Evolutionary conservation across 35 echinoderm and acorn worm genomes (phyloP), one percentile per base, ranked within the genome.

Genomic region (Eucidaris tribuloides): DNA sequence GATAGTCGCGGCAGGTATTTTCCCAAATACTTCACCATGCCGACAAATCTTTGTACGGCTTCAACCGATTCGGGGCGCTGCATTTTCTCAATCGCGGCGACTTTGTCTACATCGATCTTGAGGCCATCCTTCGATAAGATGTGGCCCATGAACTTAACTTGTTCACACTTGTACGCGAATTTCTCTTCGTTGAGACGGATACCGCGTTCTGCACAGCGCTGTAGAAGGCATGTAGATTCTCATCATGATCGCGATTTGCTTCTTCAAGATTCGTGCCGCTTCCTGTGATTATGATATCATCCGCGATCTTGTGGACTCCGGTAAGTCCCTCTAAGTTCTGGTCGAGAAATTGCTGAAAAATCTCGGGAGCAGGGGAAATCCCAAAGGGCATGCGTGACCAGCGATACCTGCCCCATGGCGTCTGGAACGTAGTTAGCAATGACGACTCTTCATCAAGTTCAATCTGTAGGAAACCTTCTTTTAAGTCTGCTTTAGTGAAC

Each of bases 401-500:
- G 18, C 52, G 58, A 56, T 83, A 89, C 66, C 62, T 45, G 6
- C 9, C 54, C 58, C 78, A 76, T 31, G 81, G 88, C 9, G 88
- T 79, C 46, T 93, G 90, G 68, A 93, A 93, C 2, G 71, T 86
- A 20, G 89, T 92, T 0, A 86, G 45, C 25, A 45, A 63, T 6
- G 42, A 79, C n/a, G 82, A 86, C 31, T 87, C 84, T 43, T 87
- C 77, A 81, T 92, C 84, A 15, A 87, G 33, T 65, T 83, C 84
- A 57, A 78, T 82, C 78, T 92, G 84, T 35, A 87, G 41, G 63
- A 92, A 92, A 35, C 76, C 90, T 46, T 92, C 84, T 61, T 86
- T 77, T 18, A 59, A 87, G 41, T 87, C 84, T 56, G 77, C 54
- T 36, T 87, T 87, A 20, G 61, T 81, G 48, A 92, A 92, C 7